phyloP scores from a whole-genome alignment of 2,797 vertebrate genomes.

The Sciurus carolinensis region DNA sequence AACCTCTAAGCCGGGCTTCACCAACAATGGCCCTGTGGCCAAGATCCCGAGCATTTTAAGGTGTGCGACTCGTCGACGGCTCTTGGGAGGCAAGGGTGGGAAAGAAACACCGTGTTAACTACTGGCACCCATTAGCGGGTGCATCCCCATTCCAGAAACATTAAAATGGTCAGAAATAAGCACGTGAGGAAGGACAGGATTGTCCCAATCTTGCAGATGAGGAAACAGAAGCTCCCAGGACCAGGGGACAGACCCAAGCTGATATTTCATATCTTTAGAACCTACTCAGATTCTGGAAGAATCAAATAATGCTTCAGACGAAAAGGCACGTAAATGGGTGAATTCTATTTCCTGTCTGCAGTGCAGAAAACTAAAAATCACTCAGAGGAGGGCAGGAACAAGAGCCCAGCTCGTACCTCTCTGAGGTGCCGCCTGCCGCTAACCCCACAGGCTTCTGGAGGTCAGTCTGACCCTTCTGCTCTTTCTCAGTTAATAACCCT shows the following conservation, averaged over 20 bases:
- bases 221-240: not conserved
- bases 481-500: not conserved
- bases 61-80: not conserved
- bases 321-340: not conserved
- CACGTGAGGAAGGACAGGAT: not conserved
- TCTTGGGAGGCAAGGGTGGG: not conserved
- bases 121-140: not conserved
- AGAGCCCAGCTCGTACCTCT: not conserved
- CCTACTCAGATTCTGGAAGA: not conserved
- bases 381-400: not conserved
- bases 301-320: not conserved
- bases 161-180: not conserved
- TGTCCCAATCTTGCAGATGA: not conserved
- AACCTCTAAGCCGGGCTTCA: not conserved
- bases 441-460: not conserved
- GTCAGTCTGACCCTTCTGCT: not conserved
- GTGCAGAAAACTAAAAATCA: not conserved
- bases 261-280: not conserved
- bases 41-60: not conserved
- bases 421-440: rapidly evolving
- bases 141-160: not conserved
- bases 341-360: not conserved
- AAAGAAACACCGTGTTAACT: not conserved
- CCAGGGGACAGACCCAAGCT: not conserved
- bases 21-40: not conserved